Evolutionary conservation across 2,113 vertebrate species (phyloP).

Genomic region (Xyrauchen texanus): DNA sequence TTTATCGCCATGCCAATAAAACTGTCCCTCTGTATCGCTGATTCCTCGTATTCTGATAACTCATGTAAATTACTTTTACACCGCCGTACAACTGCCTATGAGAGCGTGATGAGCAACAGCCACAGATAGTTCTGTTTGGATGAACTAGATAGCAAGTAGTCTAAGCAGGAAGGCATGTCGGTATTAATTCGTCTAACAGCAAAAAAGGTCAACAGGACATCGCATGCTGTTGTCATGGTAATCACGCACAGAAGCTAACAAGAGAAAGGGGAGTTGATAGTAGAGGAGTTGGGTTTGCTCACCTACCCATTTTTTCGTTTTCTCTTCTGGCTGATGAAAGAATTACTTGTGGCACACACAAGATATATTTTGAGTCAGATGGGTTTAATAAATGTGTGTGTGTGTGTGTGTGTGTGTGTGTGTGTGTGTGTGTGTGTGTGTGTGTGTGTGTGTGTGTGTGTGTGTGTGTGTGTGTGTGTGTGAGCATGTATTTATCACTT

Average conservation of each 20-base stretch:
- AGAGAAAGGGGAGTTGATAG: conserved; percentile 35
- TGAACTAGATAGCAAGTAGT: conserved; percentile 43
- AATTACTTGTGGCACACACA: conserved; percentile 43
- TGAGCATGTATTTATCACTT: too few species aligned
- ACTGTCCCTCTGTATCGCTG: neutral
- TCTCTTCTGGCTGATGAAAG: conserved; percentile 43
- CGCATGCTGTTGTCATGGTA: conserved; percentile 7
- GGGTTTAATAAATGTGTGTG: conserved; percentile 24
- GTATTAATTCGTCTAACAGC: conserved; percentile 60
- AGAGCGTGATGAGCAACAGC: neutral
- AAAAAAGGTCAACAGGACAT: conserved; percentile 54
- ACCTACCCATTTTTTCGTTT: neutral
- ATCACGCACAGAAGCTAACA: conserved; percentile 47
- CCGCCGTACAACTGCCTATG: conserved; percentile 6
- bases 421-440: conserved; percentile 32
- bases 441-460: conserved; percentile 31
- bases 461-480: conserved; percentile 22
- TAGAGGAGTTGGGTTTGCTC: conserved; percentile 22
- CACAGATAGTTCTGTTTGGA: conserved; percentile 12
- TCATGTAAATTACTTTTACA: conserved; percentile 61
- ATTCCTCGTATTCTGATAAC: conserved; percentile 62
- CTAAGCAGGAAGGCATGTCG: conserved; percentile 43
- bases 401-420: conserved; percentile 34
- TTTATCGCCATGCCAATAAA: conserved; percentile 34
- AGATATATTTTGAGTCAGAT: conserved; percentile 20